phyloP scores from a whole-genome alignment of 1,140 invertebrate genomes.

The Branchinecta lynchi region DNA sequence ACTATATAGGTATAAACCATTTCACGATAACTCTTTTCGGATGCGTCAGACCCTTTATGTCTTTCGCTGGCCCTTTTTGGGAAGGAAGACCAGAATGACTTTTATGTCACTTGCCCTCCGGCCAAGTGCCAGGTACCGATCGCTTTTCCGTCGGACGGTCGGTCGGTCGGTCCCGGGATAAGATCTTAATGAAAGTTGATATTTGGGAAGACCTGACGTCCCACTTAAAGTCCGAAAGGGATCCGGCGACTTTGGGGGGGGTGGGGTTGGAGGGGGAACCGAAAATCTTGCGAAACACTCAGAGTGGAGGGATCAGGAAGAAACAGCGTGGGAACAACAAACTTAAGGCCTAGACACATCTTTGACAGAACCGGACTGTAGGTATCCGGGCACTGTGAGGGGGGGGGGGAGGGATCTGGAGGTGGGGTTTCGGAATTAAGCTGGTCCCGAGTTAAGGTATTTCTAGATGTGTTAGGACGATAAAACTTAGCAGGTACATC shows the following conservation, averaged over 20 bases:
- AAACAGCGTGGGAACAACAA: neutral
- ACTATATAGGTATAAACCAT: no score
- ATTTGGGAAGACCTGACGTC: neutral
- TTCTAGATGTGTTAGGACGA: constrained; percentile 8
- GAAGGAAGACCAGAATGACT: no score
- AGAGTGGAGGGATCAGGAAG: constrained; percentile 3
- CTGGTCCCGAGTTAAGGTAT: no score
- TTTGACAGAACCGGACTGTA: neutral
- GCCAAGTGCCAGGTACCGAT: no score
- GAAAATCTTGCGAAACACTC: neutral
- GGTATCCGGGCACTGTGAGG: neutral
- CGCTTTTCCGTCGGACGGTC: no score
- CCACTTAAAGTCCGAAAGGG: neutral
- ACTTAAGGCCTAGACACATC: neutral
- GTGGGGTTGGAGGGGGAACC: constrained; percentile 7
- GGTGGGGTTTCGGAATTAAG: neutral
- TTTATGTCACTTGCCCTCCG: no score
- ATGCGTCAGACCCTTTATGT: no score
- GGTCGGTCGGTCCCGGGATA: no score
- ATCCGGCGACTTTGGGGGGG: neutral
- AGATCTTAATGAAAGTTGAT: constrained; percentile 7
- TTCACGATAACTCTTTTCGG: no score
- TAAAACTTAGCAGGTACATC: constrained; percentile 4
- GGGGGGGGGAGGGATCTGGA: no score
- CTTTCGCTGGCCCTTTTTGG: no score